Evolutionary conservation across 2,113 vertebrate genomes (phyloP).

Genomic region (Poecile atricapillus): DNA sequence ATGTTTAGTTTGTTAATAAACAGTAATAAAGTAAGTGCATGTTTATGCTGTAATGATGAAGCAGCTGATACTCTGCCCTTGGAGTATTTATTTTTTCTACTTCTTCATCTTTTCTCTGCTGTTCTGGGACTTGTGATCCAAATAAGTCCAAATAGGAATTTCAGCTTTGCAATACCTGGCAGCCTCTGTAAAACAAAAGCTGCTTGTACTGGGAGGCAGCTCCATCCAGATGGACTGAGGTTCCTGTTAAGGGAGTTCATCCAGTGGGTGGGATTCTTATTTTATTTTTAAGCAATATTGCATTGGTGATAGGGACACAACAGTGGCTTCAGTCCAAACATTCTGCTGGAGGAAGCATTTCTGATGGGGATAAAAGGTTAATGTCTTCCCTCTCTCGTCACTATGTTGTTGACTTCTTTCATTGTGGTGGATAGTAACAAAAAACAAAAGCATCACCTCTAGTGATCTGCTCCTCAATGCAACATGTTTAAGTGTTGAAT

Average conservation of each 20-base stretch:
- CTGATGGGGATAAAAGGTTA: background rate
- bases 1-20: background rate
- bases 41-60: background rate
- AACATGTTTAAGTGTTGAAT: background rate
- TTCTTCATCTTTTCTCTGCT: background rate
- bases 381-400: background rate
- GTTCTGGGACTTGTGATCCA: background rate
- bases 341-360: background rate
- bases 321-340: background rate
- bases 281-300: background rate
- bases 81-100: background rate
- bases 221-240: background rate
- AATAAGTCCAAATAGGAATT: background rate
- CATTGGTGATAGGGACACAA: background rate
- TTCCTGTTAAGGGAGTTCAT: background rate
- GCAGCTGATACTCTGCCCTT: background rate
- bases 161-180: background rate
- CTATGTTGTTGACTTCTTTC: background rate
- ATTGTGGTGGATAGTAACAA: background rate
- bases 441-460: background rate
- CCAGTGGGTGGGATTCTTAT: background rate
- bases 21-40: background rate
- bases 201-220: background rate
- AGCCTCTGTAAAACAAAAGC: background rate
- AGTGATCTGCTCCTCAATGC: background rate